Base-by-base conservation (phyloP, 2,888 invertebrate species). In the Scelioninae gen. 1 region DNA sequence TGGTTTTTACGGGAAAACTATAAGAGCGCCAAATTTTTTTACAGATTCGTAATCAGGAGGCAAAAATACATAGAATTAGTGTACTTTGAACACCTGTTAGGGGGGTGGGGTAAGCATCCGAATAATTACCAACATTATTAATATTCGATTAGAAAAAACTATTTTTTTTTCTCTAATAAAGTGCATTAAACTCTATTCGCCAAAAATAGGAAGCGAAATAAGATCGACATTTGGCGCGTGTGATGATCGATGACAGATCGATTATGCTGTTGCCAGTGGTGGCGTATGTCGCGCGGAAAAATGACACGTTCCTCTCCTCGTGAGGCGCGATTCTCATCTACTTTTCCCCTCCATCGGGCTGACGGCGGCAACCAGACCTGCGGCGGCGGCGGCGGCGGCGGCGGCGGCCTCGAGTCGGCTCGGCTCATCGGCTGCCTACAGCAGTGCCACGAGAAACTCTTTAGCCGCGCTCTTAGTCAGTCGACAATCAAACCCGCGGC, bases 391-490 rank as follows among this genome's bases (percentile, higher is more conserved):
- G n/a, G n/a, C n/a, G n/a, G n/a, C n/a, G n/a, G n/a, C n/a, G n/a
- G n/a, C n/a, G n/a, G 80, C 80, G 66, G 80, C 77, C 86, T 72
- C 85, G 87, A 86, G 88, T 87, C 88, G 87, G 88, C 88, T 87
- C 86, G 88, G 75, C 86, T 79, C 83, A 69, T 80, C 80, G 85
- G 79, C 76, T 85, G 84, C 84, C 65, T 77, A 83, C 87, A 85
- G 84, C 86, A 85, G 86, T 85, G 84, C 85, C 85, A 85, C 86
- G 89, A 90, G 88, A 85, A 89, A 88, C 88, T 88, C 86, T 88
- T 88, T 85, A 86, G 78, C 82, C 82, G 82, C 82, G 85, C 85
- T 86, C 85, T 84, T 85, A 87, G 85, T 88, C 86, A 86, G 87
- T 87, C 86, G 86, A 88, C 74, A 45, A 66, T 63, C 62, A 74